Conservation (phyloP, 2,113 vertebrate genomes). For the Eidolon helvum region DNA sequence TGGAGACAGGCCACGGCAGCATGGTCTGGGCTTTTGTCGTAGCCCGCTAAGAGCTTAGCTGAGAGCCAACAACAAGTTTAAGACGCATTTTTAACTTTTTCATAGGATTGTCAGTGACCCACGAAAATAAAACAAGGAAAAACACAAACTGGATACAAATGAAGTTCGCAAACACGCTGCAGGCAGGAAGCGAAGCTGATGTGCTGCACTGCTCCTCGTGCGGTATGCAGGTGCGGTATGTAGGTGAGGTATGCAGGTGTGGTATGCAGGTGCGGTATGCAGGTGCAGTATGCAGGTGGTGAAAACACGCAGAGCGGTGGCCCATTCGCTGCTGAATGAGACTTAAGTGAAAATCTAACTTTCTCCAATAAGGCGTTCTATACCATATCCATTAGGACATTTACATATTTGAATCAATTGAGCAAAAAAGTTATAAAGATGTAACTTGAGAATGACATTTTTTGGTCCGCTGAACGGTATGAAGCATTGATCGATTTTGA, state of each 20-base stretch:
- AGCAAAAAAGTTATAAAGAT: not conserved
- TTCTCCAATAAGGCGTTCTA: conserved; percentile 14
- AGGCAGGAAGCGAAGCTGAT: not conserved
- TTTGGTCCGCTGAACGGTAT: not conserved
- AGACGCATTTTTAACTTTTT: not conserved
- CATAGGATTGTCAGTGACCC: not conserved
- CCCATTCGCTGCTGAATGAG: not conserved
- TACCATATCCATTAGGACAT: not conserved
- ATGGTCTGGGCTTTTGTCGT: not conserved
- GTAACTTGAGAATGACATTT: not conserved
- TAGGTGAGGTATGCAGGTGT: no score
- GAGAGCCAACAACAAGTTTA: not conserved
- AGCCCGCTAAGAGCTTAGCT: not conserved
- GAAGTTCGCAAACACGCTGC: not conserved
- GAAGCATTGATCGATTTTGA: not conserved
- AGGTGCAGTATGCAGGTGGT: no score
- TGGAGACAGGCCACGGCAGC: not conserved
- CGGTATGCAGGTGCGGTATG: no score
- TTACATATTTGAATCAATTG: not conserved
- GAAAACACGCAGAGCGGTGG: not conserved
- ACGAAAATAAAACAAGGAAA: not conserved
- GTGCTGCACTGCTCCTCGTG: not conserved
- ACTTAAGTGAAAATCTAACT: not conserved
- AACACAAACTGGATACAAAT: not conserved
- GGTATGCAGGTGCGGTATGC: no score